Percentiles rank a stretch among this genome's conserved stretches.
phyloP scores from a whole-genome alignment of 2,888 invertebrate genomes.

The Hedychridium roseum region DNA sequence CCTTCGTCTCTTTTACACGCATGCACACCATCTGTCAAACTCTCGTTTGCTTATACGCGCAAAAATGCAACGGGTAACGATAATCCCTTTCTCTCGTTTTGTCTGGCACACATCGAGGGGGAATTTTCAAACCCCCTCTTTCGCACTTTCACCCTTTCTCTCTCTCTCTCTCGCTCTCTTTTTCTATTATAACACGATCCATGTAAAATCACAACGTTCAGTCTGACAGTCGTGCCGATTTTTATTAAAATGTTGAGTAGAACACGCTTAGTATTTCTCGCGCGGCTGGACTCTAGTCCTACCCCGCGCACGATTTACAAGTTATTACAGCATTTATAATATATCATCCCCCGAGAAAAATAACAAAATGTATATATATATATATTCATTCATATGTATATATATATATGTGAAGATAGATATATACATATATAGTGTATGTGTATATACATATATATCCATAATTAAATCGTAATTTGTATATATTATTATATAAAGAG shows the following conservation, averaged over 20 bases:
- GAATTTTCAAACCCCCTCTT: too few species aligned
- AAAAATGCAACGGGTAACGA: constrained; percentile 39
- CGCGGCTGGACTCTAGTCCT: constrained; percentile 25
- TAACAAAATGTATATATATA: constrained; percentile 53
- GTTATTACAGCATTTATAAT: constrained; percentile 35
- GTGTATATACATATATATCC: constrained; percentile 54
- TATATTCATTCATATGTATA: constrained; percentile 29
- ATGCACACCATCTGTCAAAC: neutral
- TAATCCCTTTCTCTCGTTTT: constrained; percentile 15
- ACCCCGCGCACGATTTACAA: constrained; percentile 43
- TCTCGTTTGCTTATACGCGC: constrained; percentile 2
- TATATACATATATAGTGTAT: constrained; percentile 47
- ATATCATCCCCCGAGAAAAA: constrained; percentile 45
- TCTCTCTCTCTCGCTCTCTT: neutral
- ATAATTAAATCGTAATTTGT: constrained; percentile 51
- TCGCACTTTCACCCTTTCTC: too few species aligned
- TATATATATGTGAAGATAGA: constrained; percentile 32
- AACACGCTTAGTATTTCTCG: constrained; percentile 42
- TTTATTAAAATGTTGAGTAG: constrained; percentile 40
- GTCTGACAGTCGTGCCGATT: constrained; percentile 46
- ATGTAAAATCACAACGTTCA: constrained; percentile 50
- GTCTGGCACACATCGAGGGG: too few species aligned
- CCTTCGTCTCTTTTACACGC: constrained; percentile 8
- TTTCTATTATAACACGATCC: constrained; percentile 30
- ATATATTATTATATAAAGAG: constrained; percentile 59